Base-by-base conservation (phyloP, 2,113 vertebrate species). In the Anseranas semipalmata region DNA sequence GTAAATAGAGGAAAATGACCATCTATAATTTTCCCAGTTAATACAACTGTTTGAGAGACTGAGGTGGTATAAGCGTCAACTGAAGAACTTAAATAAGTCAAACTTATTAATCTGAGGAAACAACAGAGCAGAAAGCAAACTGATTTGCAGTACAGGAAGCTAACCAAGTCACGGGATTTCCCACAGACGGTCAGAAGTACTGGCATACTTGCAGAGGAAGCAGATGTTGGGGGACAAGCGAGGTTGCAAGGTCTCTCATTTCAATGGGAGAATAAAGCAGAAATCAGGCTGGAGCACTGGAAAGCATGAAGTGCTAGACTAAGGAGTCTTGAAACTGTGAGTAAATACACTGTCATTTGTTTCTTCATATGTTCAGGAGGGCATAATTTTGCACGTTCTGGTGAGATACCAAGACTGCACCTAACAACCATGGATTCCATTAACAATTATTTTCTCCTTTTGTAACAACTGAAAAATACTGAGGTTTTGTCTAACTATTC, bases 321-420 rank as follows among this genome's bases (percentile, higher is more conserved):
- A 55, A 70, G 59, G 56, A 90, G 19, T 32, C 87, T 84, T 84
- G 68, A 71, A 93, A 87, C 78, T 18, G 90, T 95, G 41, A 95
- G 94, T 93, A 95, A 86, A 62, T 41, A 55, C 32, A 10, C 32
- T 65, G 2, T 13, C 0, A 0, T 68, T 65, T 63, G 27, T 48
- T 80, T 87, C 39, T 24, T 74, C 15, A 46, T 37, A 37, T 2
- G 37, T 83, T 79, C 77, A 41, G 60, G 48, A 85, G n/a, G 21
- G 65, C 24, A 9, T 6, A 48, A 9, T 53, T 53, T 70, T 59
- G 45, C 4, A 9, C 0, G 0, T 48, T 93, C n/a, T 67, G 32
- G 28, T 37, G 48, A 75, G 65, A 10, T 50, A 84, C 3, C 52
- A 48, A 55, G 45, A 15, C 20, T 50, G 45, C n/a, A 15, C 32